These are phyloP conservation scores for Diplodus puntazzo DNA, from an alignment of 2,797 vertebrate species.

Conservation along the genomic window DNA sequence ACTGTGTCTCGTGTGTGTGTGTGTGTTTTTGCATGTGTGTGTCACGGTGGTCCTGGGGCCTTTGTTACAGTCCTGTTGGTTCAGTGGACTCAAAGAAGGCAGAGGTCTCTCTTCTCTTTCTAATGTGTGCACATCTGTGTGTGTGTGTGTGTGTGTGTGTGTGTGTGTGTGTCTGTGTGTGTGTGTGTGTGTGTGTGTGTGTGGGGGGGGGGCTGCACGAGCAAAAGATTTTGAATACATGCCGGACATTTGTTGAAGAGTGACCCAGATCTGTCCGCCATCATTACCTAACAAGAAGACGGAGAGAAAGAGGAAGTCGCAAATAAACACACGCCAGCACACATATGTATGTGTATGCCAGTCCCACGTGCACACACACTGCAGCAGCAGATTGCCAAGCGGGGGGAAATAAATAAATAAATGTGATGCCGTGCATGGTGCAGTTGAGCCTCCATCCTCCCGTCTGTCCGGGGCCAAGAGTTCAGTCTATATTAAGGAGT, in stretches of 20 bases:
- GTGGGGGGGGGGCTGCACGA: neutral
- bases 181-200: conserved; percentile 16
- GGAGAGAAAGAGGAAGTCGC: conserved; percentile 58
- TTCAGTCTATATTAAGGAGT: conserved; percentile 66
- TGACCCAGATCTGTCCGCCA: conserved; percentile 84
- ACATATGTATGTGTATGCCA: conserved; percentile 18
- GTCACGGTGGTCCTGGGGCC: conserved; percentile 56
- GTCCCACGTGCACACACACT: conserved; percentile 14
- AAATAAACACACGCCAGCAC: conserved; percentile 42
- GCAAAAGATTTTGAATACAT: conserved; percentile 67
- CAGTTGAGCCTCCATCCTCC: conserved; percentile 46
- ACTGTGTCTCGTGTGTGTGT: conserved; percentile 24
- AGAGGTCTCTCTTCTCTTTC: conserved; percentile 53
- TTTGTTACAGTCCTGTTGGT: conserved; percentile 70
- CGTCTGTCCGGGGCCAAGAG: conserved; percentile 61
- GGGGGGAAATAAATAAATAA: conserved; percentile 17
- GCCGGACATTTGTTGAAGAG: conserved; percentile 78
- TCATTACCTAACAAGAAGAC: conserved; percentile 81
- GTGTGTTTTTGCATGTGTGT: conserved; percentile 33
- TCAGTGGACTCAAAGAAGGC: conserved; percentile 72
- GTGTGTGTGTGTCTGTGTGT: conserved; percentile 7
- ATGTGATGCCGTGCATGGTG: conserved; percentile 29
- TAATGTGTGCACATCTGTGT: conserved; percentile 10
- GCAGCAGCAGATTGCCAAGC: conserved; percentile 51
- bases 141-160: conserved; percentile 8